Base-by-base conservation (phyloP, 2,888 invertebrate species). In the Callosobruchus maculatus region DNA sequence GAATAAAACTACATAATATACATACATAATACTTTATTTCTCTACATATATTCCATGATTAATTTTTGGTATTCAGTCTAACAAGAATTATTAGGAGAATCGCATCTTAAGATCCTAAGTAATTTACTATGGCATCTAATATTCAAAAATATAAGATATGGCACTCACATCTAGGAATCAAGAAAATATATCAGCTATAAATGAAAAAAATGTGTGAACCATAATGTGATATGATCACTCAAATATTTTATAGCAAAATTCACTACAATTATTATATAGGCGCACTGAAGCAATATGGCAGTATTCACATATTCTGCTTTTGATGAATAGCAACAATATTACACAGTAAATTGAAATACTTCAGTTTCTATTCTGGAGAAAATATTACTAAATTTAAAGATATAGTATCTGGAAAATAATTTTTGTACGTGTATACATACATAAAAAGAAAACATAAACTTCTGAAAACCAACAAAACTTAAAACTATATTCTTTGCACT, bases 401-500 rank as follows among this genome's bases (percentile, higher is more conserved):
- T 26, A 26, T 26, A 26, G 7, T 26, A 26, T 26, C 26, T 26
- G 7, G 26, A 26, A 26, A 26, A 26, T 26, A 26, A 26, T 26
- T 26, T 26, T 7, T 26, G 26, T 26, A 7, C 7, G 26, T 26
- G 26, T 74, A 71, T 69, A 71, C 71, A 71, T 69, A 70, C 22
- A 73, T 20, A 67, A n/a, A 71, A 26, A 71, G 71, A 70, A 74
- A 74, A 70, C 21, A 70, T 74, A 74, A 69, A 74, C 71, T 71
- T 69, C 72, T 22, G 5, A 67, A 74, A 69, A 49, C 71, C 71
- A 71, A 71, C 67, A 70, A 74, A 71, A 73, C 49, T 71, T 71
- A 71, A 74, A 71, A 70, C 67, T 71, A 69, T 73, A 73, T 66
- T 70, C 71, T 70, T 74, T 71, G 68, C 71, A 74, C 74, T 67